phyloP scores from a whole-genome alignment of 2,113 vertebrate genomes.

The Pseudorectes ferrugineus region DNA sequence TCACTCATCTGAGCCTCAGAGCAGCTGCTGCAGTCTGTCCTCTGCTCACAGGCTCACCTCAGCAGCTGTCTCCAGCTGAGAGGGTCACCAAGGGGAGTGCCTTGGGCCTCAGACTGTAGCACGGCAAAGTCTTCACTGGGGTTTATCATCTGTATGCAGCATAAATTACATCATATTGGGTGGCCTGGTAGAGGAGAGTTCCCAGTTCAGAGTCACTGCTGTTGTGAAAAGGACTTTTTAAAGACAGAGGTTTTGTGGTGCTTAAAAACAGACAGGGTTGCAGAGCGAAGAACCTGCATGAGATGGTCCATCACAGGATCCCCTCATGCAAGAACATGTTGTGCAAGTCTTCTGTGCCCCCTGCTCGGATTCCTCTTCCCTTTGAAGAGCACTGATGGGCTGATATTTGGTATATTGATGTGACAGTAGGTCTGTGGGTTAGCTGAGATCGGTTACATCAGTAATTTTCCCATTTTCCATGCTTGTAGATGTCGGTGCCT shows the following conservation, averaged over 20 bases:
- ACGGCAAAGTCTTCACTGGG: neutral
- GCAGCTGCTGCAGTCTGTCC: neutral
- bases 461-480: neutral
- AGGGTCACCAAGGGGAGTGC: neutral
- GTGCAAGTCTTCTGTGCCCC: neutral
- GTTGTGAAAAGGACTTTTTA: neutral
- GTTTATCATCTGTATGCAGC: neutral
- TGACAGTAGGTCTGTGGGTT: neutral
- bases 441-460: neutral
- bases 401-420: neutral
- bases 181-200: neutral
- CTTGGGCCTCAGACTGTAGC: neutral
- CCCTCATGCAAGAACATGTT: neutral
- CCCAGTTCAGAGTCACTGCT: neutral
- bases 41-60: neutral
- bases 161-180: rapidly evolving
- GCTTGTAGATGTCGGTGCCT: neutral
- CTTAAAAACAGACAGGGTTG: neutral
- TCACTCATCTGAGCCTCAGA: neutral
- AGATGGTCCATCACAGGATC: neutral
- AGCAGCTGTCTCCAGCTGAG: neutral
- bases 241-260: neutral
- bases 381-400: neutral
- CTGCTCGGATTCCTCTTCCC: neutral
- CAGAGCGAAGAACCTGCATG: neutral